These are phyloP conservation scores for Discoglossus pictus DNA, from an alignment of 2,797 vertebrate species.

Conservation along the genomic window DNA sequence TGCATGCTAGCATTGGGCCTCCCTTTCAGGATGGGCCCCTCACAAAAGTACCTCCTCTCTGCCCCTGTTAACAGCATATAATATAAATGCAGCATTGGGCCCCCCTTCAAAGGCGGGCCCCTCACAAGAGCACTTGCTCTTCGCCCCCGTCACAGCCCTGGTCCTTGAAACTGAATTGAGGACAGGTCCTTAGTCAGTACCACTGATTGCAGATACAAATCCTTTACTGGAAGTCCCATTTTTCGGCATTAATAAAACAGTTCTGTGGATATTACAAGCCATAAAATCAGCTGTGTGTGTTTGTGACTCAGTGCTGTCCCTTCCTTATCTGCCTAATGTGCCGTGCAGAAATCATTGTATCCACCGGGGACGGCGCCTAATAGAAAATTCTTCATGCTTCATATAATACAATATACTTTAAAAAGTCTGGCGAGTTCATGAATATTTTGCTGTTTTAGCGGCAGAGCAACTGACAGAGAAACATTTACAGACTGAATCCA, in stretches of 20 bases:
- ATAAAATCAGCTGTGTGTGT: constrained; percentile 43
- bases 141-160: no score
- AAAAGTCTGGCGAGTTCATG: constrained; percentile 41
- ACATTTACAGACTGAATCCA: constrained; percentile 30
- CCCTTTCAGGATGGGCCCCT: no score
- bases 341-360: constrained; percentile 48
- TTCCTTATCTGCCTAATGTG: constrained; percentile 51
- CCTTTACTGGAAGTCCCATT: constrained; percentile 22
- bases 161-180: no score
- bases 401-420: constrained; percentile 47
- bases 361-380: constrained; percentile 39
- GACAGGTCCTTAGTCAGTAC: no score
- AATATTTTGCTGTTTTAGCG: constrained; percentile 39
- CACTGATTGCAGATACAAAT: constrained; percentile 19
- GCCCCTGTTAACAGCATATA: no score
- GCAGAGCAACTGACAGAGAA: constrained; percentile 31
- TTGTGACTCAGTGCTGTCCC: constrained; percentile 36
- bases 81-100: no score
- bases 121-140: no score
- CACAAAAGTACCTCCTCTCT: no score
- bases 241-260: constrained; percentile 31
- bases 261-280: constrained; percentile 42
- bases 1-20: no score
- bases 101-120: no score
- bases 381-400: constrained; percentile 49